phyloP scores from a whole-genome alignment of 2,888 invertebrate species.

The Drosophila stalkeri region DNA sequence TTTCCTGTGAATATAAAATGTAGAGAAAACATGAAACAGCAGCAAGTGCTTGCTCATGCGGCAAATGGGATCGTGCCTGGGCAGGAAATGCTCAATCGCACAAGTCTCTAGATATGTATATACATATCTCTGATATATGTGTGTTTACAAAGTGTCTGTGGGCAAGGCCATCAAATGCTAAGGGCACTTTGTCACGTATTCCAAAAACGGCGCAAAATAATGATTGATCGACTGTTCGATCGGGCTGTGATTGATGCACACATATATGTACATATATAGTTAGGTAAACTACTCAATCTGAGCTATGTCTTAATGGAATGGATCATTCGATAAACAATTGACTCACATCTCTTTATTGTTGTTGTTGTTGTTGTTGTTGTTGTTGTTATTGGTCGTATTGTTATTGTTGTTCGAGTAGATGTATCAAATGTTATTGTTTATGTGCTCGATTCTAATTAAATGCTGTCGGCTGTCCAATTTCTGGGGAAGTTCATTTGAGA shows the following conservation, averaged over 20 bases:
- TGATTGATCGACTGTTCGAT: conserved; percentile 24
- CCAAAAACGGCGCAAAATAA: background rate
- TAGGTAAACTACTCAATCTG: background rate
- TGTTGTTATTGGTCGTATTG: background rate
- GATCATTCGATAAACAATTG: conserved; percentile 35
- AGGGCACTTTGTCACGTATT: conserved; percentile 50
- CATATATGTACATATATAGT: background rate
- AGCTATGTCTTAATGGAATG: background rate
- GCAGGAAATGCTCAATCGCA: conserved; percentile 31
- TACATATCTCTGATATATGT: background rate
- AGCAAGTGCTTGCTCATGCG: conserved; percentile 12
- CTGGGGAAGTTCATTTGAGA: conserved; percentile 43
- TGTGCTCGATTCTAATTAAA: conserved; percentile 54
- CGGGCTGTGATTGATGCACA: conserved; percentile 6
- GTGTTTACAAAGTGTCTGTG: conserved; percentile 6
- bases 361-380: background rate
- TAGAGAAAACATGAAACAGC: conserved; percentile 28
- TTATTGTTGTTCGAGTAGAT: conserved; percentile 17
- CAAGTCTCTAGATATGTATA: background rate
- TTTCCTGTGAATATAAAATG: conserved; percentile 16
- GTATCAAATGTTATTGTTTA: conserved; percentile 42
- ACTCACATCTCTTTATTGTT: conserved; percentile 6
- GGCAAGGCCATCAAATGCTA: conserved; percentile 16
- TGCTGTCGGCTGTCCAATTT: conserved; percentile 34
- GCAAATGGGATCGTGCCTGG: conserved; percentile 29